These are phyloP conservation scores for Phaenicophaeus curvirostris DNA, from an alignment of 2,797 vertebrate species.

Conservation along the genomic window DNA sequence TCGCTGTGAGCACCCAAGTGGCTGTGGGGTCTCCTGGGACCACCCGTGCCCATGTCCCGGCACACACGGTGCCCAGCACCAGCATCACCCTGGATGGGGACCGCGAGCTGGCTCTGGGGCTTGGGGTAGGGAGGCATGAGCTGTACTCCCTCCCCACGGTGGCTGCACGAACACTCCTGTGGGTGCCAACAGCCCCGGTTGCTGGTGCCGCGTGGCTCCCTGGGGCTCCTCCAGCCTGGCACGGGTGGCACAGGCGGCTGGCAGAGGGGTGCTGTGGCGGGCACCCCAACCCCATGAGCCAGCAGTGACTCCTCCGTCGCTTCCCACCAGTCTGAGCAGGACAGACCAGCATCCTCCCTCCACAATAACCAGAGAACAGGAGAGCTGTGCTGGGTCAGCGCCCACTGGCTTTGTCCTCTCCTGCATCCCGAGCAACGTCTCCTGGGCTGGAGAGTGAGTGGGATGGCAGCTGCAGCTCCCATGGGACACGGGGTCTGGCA, in stretches of 20 bases:
- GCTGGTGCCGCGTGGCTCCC: rapidly evolving
- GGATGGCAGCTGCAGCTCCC: neutral
- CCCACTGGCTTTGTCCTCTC: neutral
- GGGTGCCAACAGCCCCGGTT: neutral
- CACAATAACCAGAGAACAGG: rapidly evolving
- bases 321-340: neutral
- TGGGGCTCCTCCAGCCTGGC: neutral
- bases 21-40: neutral
- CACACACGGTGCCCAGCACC: neutral
- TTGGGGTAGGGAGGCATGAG: neutral
- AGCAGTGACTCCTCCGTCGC: neutral
- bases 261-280: neutral
- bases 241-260: rapidly evolving
- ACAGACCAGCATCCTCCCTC: neutral
- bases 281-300: neutral
- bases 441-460: rapidly evolving
- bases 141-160: too few species aligned
- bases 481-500: neutral
- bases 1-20: rapidly evolving
- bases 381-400: neutral
- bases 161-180: neutral
- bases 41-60: rapidly evolving
- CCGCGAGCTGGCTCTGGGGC: neutral
- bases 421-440: rapidly evolving
- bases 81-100: neutral